Base-by-base conservation (phyloP, 2,888 invertebrate genomes). In the Harpalus rufipes region DNA sequence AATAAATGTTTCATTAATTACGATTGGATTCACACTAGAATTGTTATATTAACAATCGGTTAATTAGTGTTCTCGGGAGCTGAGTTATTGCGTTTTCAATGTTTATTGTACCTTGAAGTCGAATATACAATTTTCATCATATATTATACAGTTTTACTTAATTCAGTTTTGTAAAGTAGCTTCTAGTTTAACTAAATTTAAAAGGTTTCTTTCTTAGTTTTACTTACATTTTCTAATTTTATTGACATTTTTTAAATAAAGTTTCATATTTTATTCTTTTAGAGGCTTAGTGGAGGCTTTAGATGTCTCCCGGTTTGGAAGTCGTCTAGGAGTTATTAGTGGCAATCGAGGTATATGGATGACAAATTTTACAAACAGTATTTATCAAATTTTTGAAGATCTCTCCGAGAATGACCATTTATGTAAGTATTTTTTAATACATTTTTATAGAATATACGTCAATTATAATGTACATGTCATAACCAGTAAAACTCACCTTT, bases 301-400 rank as follows among this genome's bases (percentile, higher is more conserved):
- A 3, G 94, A 95, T 87, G 92, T 95, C 25, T 92, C 93, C 6
- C 91, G 91, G 87, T 91, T 93, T 87, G 93, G 94, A 0, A 94
- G 94, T 84, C 92, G 92, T 72, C 89, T 95, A 85, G 93, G 93
- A 0, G 89, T 95, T 32, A 90, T 95, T 39, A 94, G 95, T 87
- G 94, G 95, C 0, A 92, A 92, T 88, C 93, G 92, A 0, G 95
- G 94, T 16, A 88, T 90, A 21, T 94, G 93, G 93, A 90, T 95
- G 61, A 92, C 93, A 12, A 93, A 93, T 76, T 92, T 93, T 1
- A 93, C 93, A 0, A 90, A 92, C 74, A 94, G 94, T 88, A 90
- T 94, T 12, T 92, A 94, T 7, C 89, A 89, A 61, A 88, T 91
- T 59, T 92, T 91, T 87, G 87, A 87, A 39, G 87, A 89, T 84